Conservation (phyloP, 2,113 vertebrate genomes). For the Stomatorhinus ivindoensis region DNA sequence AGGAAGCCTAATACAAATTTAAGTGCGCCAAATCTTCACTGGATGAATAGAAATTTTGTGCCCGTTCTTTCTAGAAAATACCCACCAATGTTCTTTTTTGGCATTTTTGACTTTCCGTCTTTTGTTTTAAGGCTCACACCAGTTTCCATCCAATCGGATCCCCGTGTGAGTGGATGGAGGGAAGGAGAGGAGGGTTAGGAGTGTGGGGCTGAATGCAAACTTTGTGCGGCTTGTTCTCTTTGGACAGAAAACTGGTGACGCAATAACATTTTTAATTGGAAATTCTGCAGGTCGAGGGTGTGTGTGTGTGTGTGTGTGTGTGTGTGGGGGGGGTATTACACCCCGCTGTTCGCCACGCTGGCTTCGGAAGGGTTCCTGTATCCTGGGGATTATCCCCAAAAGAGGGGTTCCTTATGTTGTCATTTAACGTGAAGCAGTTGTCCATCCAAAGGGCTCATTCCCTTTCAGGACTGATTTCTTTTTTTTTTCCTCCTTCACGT, state of each 20-base stretch:
- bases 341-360: not conserved
- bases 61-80: conserved; percentile 82
- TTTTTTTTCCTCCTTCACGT: not conserved
- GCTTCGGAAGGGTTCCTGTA: not conserved
- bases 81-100: conserved; percentile 59
- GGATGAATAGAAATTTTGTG: conserved; percentile 99
- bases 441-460: not conserved
- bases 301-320: not conserved
- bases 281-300: not conserved
- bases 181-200: not conserved
- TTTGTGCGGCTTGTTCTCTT: not conserved
- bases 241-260: not conserved
- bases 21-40: conserved; percentile 81
- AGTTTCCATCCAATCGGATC: not conserved
- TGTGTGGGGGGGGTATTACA: not conserved
- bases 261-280: conserved; percentile 1
- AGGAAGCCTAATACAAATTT: not conserved
- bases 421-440: not conserved
- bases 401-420: not conserved
- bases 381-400: conserved; percentile 10
- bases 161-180: not conserved
- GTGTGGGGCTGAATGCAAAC: not conserved
- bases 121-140: conserved; percentile 29
- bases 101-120: conserved; percentile 43
- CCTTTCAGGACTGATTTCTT: not conserved